Evolutionary conservation across 2,797 vertebrate species (phyloP).

Genomic region (Oreochromis mossambicus): DNA sequence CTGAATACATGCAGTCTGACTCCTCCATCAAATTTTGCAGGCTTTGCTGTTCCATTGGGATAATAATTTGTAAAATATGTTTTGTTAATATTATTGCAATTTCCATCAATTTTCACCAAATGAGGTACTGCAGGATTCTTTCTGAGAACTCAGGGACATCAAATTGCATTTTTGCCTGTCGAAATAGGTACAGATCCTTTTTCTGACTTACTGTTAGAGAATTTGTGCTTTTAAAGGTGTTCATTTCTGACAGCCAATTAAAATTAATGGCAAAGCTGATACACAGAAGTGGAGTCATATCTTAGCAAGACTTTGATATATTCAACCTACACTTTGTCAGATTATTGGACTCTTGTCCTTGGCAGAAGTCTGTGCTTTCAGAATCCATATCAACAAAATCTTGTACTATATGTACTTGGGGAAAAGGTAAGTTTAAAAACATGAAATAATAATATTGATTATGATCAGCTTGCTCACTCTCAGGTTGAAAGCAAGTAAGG

Average conservation of each 20-base stretch:
- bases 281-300: background rate
- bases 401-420: background rate
- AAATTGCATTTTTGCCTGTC: background rate
- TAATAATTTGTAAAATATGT: background rate
- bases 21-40: background rate
- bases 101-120: background rate
- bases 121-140: background rate
- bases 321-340: background rate
- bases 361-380: background rate
- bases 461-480: background rate
- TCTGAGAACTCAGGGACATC: background rate
- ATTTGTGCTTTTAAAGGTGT: background rate
- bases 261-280: background rate
- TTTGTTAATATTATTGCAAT: background rate
- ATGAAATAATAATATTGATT: background rate
- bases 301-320: background rate
- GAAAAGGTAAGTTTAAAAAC: background rate
- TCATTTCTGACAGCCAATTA: background rate
- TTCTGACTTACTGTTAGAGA: background rate
- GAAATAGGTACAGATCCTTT: background rate
- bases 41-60: background rate
- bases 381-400: background rate
- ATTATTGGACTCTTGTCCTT: background rate
- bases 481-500: background rate
- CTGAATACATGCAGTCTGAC: background rate